Evolutionary conservation across 2,888 invertebrate genomes (phyloP).

Genomic region (Atethmia centrago): DNA sequence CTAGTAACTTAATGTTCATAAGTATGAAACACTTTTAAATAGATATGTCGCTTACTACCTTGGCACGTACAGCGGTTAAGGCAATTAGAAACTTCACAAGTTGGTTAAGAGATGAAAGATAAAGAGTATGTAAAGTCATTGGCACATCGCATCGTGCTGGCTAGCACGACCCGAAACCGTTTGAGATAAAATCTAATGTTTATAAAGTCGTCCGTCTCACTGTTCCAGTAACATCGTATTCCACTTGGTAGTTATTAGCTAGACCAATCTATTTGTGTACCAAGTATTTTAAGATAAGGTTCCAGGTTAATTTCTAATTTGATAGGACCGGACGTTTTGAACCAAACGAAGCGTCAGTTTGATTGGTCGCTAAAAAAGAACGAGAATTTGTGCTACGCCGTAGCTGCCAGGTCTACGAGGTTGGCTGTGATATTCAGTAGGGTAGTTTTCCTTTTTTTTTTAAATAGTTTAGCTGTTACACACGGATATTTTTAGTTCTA

Average conservation of each 20-base stretch:
- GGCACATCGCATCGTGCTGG: slow-evolving; percentile 54
- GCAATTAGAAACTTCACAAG: slow-evolving; percentile 58
- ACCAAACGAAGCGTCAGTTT: slow-evolving; percentile 18
- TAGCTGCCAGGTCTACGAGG: slow-evolving; percentile 35
- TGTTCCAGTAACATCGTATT: slow-evolving; percentile 27
- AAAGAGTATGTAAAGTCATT: slow-evolving; percentile 56
- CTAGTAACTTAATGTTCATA: slow-evolving; percentile 35
- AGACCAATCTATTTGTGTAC: slow-evolving; percentile 7
- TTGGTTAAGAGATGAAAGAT: slow-evolving; percentile 60
- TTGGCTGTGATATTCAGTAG: not conserved
- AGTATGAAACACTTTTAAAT: slow-evolving; percentile 11
- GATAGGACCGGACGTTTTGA: slow-evolving; percentile 26
- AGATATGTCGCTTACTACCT: slow-evolving; percentile 11
- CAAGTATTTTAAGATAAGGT: not conserved
- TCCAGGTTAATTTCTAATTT: slow-evolving; percentile 28
- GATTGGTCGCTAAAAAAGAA: slow-evolving; percentile 38
- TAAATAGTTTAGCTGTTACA: not conserved
- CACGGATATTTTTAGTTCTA: not conserved
- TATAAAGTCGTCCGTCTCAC: slow-evolving; percentile 43
- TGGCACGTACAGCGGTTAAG: slow-evolving; percentile 8
- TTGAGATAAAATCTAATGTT: slow-evolving; percentile 54
- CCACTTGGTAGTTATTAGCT: slow-evolving; percentile 9
- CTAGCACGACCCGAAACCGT: slow-evolving; percentile 53
- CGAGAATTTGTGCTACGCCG: slow-evolving; percentile 36
- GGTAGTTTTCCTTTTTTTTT: slow-evolving; percentile 15